phyloP scores from a whole-genome alignment of 2,113 vertebrate species.

The Siniperca knerii region DNA sequence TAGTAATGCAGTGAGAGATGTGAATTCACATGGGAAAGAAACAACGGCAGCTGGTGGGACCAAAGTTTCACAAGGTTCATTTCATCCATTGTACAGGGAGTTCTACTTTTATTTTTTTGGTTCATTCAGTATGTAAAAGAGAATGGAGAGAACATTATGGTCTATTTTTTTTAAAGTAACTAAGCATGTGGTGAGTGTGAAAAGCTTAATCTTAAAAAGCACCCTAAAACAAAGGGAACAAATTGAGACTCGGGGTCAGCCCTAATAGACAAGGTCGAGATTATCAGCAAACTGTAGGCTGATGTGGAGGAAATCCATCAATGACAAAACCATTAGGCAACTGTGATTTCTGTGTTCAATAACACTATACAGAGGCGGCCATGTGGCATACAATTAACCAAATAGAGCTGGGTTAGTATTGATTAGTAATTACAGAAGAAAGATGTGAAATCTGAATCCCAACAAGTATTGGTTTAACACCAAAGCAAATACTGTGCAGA shows the following conservation, averaged over 20 bases:
- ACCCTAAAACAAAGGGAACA: conserved; percentile 2
- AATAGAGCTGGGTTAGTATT: conserved; percentile 29
- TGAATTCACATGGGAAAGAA: background rate
- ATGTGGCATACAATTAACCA: conserved; percentile 47
- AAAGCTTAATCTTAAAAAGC: conserved; percentile 22
- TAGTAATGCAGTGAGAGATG: background rate
- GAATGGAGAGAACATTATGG: background rate
- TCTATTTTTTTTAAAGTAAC: background rate
- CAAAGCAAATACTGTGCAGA: conserved; percentile 43
- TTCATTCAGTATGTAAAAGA: background rate
- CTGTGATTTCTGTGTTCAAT: conserved; percentile 40
- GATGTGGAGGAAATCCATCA: conserved; percentile 43
- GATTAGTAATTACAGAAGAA: conserved; percentile 50
- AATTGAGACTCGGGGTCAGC: background rate
- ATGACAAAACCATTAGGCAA: conserved; percentile 49
- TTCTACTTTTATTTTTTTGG: background rate
- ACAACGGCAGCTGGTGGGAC: background rate
- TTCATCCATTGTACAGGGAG: conserved; percentile 2
- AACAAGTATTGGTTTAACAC: conserved; percentile 20
- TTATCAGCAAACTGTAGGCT: conserved; percentile 45
- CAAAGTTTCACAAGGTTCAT: background rate
- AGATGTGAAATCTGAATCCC: conserved; percentile 33
- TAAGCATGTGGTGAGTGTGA: background rate
- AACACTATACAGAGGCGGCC: conserved; percentile 13
- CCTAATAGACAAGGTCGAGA: conserved; percentile 1